Evolutionary conservation across 2,888 invertebrate species (phyloP).

Genomic region (Diaperis boleti): DNA sequence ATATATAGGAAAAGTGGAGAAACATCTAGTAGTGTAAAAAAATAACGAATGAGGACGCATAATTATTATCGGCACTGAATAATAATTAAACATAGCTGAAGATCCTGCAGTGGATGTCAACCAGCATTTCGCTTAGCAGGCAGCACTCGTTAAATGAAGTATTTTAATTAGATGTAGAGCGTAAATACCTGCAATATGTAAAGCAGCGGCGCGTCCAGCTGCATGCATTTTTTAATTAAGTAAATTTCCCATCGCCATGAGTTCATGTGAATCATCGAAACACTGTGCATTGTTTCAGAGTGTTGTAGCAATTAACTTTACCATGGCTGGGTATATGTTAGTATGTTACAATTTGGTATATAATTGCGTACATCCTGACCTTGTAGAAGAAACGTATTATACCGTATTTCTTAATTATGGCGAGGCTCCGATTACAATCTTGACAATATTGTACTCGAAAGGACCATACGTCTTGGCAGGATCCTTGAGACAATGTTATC

Average conservation of each 20-base stretch:
- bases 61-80: too few relatives aligned
- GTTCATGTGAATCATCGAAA: conserved; percentile 24
- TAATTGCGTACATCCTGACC: conserved; percentile 37
- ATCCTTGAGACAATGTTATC: conserved; percentile 56
- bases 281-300: conserved; percentile 25
- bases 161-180: conserved; percentile 1
- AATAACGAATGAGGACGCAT: too few relatives aligned
- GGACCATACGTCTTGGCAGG: conserved; percentile 36
- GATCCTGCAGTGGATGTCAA: background rate
- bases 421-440: conserved; percentile 40
- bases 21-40: too few relatives aligned
- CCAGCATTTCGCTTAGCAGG: background rate
- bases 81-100: too few relatives aligned
- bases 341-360: conserved; percentile 31
- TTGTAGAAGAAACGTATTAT: conserved; percentile 18
- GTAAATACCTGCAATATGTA: conserved; percentile 5
- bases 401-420: conserved; percentile 41
- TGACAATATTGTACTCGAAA: conserved; percentile 37
- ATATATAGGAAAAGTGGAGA: too few relatives aligned
- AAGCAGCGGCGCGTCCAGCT: conserved; percentile 8
- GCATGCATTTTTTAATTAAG: conserved; percentile 24
- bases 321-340: conserved; percentile 23
- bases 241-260: conserved; percentile 16
- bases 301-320: conserved; percentile 24
- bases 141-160: background rate